Percentiles rank a stretch among this genome's conserved stretches.
These are phyloP conservation scores for Podilymbus podiceps DNA, from an alignment of 2,113 vertebrate genomes.

Conservation along the genomic window DNA sequence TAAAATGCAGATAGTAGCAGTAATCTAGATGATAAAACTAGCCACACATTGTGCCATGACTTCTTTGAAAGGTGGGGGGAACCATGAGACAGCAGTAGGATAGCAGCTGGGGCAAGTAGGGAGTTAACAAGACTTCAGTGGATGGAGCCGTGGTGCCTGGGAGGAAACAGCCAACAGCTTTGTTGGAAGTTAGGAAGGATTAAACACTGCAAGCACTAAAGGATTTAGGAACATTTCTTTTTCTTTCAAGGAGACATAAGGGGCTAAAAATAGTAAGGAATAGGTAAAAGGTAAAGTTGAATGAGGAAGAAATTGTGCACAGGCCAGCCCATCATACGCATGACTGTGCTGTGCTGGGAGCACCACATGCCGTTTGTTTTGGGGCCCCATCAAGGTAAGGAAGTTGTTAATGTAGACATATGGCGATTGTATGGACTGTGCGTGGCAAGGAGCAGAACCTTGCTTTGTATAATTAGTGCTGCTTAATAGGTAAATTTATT, in stretches of 20 bases:
- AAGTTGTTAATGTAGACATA: not conserved
- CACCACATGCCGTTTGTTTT: not conserved
- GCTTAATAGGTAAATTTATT: not conserved
- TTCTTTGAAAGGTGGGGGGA: not conserved
- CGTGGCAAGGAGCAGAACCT: not conserved
- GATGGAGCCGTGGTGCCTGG: not conserved
- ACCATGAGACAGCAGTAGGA: not conserved
- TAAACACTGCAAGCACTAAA: not conserved
- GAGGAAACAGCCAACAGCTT: not conserved
- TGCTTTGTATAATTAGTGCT: not conserved
- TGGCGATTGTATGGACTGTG: not conserved
- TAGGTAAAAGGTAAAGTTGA: not conserved
- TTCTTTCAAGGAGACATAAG: not conserved
- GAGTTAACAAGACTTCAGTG: not conserved
- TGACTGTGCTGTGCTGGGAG: not conserved
- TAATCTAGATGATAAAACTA: not conserved
- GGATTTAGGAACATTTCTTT: not conserved
- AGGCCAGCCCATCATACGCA: not conserved
- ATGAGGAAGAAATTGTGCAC: not conserved
- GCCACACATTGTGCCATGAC: not conserved
- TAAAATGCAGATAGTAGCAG: not conserved
- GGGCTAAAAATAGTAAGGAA: not conserved
- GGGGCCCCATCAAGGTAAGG: not conserved
- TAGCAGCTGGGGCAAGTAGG: not conserved
- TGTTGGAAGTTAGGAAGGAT: not conserved